phyloP scores from a whole-genome alignment of 2,797 vertebrate genomes.

The Scomberomorus guttatus region DNA sequence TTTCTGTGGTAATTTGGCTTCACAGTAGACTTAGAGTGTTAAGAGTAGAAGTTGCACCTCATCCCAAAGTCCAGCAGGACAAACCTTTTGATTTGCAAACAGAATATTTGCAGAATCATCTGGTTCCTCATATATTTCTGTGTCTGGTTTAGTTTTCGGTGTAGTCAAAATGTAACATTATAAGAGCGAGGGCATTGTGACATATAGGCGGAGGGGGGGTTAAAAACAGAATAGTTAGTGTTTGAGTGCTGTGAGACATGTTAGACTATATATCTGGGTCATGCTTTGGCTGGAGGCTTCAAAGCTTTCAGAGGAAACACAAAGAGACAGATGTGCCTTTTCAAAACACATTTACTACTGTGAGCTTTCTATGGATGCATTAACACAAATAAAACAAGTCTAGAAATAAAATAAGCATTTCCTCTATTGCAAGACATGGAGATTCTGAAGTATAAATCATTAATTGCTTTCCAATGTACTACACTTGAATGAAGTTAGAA shows the following conservation, averaged over 20 bases:
- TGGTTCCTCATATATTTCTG: too few relatives aligned
- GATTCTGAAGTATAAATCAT: conserved; percentile 89
- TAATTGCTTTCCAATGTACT: conserved; percentile 65
- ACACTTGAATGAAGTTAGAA: too few relatives aligned
- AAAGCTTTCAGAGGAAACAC: conserved; percentile 63
- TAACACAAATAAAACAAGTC: conserved; percentile 1
- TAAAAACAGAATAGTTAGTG: background rate
- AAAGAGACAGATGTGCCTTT: conserved; percentile 58
- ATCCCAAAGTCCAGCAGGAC: too few relatives aligned
- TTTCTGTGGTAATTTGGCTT: background rate
- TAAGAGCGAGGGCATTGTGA: background rate
- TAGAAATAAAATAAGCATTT: background rate
- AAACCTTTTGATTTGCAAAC: too few relatives aligned
- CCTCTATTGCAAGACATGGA: conserved; percentile 87
- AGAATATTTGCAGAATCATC: too few relatives aligned
- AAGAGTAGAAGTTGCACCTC: too few relatives aligned
- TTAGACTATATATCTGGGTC: conserved; percentile 65
- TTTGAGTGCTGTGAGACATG: conserved; percentile 45
- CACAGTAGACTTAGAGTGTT: too few relatives aligned
- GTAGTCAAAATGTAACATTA: too few relatives aligned
- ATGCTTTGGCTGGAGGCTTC: conserved; percentile 61
- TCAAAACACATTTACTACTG: conserved; percentile 34
- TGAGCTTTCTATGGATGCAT: conserved; percentile 9
- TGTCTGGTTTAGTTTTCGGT: too few relatives aligned
- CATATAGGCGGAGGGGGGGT: background rate